Evolutionary conservation across 1,140 invertebrate genomes (phyloP).

Genomic region (Zaprionus inermis): DNA sequence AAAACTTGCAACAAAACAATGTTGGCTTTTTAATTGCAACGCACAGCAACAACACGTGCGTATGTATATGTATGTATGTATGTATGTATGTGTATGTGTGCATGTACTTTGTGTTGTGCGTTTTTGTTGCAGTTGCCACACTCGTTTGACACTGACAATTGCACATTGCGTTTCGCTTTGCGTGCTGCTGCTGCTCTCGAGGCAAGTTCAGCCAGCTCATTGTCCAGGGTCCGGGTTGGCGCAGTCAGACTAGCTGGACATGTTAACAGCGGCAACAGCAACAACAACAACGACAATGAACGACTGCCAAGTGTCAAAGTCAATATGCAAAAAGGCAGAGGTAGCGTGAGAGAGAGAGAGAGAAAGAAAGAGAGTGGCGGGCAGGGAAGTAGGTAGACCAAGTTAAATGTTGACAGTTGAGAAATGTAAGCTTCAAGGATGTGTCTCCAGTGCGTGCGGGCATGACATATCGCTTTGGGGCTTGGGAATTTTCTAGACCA

Average conservation of each 20-base stretch:
- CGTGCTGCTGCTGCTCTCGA: conserved; percentile 61
- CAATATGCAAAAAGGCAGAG: conserved; percentile 59
- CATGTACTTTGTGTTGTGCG: conserved; percentile 13
- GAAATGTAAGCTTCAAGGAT: conserved; percentile 80
- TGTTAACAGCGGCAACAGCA: conserved; percentile 45
- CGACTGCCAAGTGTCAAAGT: conserved; percentile 79
- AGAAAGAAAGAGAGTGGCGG: conserved; percentile 37
- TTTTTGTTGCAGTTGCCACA: conserved; percentile 48
- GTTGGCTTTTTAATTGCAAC: conserved; percentile 30
- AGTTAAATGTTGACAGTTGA: conserved; percentile 80
- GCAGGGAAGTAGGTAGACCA: conserved; percentile 31
- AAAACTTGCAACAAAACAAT: not conserved
- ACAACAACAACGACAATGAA: conserved; percentile 28
- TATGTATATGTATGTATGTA: conserved; percentile 14
- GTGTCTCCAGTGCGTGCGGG: conserved; percentile 53
- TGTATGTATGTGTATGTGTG: conserved; percentile 20
- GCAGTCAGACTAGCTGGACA: conserved; percentile 34
- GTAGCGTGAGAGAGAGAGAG: conserved; percentile 24
- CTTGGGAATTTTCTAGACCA: conserved; percentile 60
- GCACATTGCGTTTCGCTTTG: conserved; percentile 50
- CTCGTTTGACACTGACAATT: conserved; percentile 72
- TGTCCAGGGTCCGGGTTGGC: conserved; percentile 45
- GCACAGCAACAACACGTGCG: conserved; percentile 32
- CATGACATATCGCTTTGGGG: conserved; percentile 59
- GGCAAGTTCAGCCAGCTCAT: conserved; percentile 63